phyloP scores from a whole-genome alignment of 1,140 invertebrate species.

The Phenacoccus solenopsis region DNA sequence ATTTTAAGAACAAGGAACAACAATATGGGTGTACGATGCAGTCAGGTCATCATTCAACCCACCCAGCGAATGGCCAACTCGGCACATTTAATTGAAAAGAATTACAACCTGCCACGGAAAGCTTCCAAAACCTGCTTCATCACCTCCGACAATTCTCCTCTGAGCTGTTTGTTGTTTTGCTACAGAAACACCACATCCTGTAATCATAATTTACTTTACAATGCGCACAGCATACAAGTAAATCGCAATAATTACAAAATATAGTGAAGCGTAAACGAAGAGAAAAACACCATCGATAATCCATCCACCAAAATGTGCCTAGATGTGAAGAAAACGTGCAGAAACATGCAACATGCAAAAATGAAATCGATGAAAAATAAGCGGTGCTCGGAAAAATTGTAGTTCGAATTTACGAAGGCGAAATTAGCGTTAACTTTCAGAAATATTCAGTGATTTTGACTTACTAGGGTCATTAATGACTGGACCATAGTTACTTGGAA shows the following conservation, averaged over 20 bases:
- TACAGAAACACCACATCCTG: constrained; percentile 74
- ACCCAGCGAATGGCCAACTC: too few species aligned
- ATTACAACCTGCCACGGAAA: constrained; percentile 77
- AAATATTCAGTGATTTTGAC: constrained; percentile 27
- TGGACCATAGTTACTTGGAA: constrained; percentile 43
- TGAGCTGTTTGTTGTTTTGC: constrained; percentile 66
- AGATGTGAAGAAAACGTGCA: background rate
- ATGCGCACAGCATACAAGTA: background rate
- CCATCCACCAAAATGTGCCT: too few species aligned
- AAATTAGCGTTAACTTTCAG: background rate
- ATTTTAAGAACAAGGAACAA: too few species aligned
- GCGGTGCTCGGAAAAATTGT: background rate
- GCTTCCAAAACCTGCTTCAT: constrained; percentile 83
- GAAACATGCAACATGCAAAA: background rate
- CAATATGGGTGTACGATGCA: too few species aligned
- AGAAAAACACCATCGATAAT: background rate
- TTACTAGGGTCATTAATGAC: constrained; percentile 63
- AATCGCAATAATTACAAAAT: too few species aligned
- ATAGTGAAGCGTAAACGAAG: background rate
- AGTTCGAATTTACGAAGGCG: background rate
- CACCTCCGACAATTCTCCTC: constrained; percentile 79
- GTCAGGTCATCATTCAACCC: too few species aligned
- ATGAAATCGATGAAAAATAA: background rate
- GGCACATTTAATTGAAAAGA: constrained; percentile 7
- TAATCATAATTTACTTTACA: constrained; percentile 26